Base-by-base conservation (phyloP, 2,888 invertebrate genomes). In the Andricus quercusramuli region DNA sequence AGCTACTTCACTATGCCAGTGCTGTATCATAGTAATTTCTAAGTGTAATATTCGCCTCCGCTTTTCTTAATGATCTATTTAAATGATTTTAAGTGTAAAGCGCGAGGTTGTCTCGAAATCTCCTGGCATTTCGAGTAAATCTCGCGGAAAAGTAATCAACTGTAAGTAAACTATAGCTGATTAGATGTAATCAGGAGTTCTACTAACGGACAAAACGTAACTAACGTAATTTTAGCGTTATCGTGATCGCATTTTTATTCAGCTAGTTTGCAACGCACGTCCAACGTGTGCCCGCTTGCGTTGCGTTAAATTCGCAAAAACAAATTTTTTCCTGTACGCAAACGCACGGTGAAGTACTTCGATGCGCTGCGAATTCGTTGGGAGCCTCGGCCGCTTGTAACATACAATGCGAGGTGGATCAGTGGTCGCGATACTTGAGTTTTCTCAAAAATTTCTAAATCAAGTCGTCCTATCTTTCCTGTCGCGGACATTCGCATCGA, bases 1-100 rank as follows among this genome's bases (percentile, higher is more conserved):
- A 83, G 77, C 81, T 83, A 81, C 79, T 80, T 81, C 83, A 90
- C 86, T 88, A 89, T 88, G 90, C 89, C 91, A 90, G 89, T 91
- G 89, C 88, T 91, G 90, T 91, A 90, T 89, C 85, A 90, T 90
- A 91, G 88, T 88, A 87, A 89, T 86, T 74, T 74, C 20, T 74
- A 74, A 74, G 74, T 74, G 56, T 74, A 74, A 56, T 74, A 51
- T 74, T 74, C 56, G 74, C 74, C 74, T 74, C 56, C 32, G 74
- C 74, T 74, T 74, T 56, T 74, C 74, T 56, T 74, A 56, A 37
- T 70, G 47, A 70, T 29, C 32, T 74, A 74, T 74, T 74, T 74
- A 74, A 56, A 74, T 74, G 56, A 56, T 74, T 74, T 74, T 74
- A 56, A 56, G 74, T 74, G 25, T 56, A 74, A 74, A 51, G 32